A percentile compares a stretch with the other conserved stretches of the same genome.
These are phyloP conservation scores for Campoletis raptor DNA, from an alignment of 2,888 invertebrate species.

Conservation along the genomic window DNA sequence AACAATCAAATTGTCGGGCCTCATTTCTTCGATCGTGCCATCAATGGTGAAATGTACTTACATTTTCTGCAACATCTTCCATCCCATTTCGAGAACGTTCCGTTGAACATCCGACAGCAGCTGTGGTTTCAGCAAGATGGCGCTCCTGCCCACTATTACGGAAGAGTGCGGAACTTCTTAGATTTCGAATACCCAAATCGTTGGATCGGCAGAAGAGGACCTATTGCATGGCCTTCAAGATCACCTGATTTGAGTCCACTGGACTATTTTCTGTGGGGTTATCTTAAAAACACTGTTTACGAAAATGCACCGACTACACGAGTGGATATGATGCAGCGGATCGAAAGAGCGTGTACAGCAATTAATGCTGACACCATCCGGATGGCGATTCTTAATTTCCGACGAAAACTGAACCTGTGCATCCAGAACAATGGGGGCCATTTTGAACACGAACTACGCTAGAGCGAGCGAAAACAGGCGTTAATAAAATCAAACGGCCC, in stretches of 20 bases:
- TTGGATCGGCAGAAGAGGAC: conserved; percentile 23
- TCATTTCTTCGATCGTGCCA: too few relatives aligned
- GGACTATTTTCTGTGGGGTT: conserved; percentile 36
- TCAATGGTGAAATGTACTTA: too few relatives aligned
- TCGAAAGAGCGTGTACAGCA: not conserved
- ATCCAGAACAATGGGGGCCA: not conserved
- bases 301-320: not conserved
- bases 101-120: too few relatives aligned
- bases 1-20: too few relatives aligned
- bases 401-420: not conserved
- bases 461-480: not conserved
- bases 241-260: conserved; percentile 22
- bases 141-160: conserved; percentile 3
- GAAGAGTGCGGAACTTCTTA: not conserved
- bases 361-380: not conserved
- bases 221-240: conserved; percentile 16
- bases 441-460: not conserved
- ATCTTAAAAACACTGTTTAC: not conserved
- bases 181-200: not conserved
- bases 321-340: not conserved
- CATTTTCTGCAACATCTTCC: too few relatives aligned
- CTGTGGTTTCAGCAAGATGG: conserved; percentile 2
- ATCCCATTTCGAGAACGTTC: too few relatives aligned
- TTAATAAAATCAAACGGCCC: not conserved
- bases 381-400: not conserved